Percentiles rank a stretch among this genome's conserved stretches.
phyloP scores from a whole-genome alignment of 2,113 vertebrate species.

The Paramormyrops kingsleyae region DNA sequence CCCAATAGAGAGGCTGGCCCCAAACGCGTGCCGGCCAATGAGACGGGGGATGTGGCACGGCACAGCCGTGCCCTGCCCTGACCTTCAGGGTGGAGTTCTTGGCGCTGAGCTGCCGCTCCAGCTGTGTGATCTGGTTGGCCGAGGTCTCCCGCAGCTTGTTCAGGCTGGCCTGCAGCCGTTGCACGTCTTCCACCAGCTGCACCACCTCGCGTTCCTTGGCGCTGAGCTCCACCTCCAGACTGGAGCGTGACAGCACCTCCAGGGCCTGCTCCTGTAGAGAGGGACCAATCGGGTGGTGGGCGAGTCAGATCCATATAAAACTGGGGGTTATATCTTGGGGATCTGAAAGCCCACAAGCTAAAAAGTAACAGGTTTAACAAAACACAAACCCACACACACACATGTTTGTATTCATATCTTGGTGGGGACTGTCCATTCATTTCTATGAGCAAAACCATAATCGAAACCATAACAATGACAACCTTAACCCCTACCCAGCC shows the following conservation, averaged over 20 bases:
- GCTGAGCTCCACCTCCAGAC: conserved; percentile 73
- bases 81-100: conserved; percentile 80
- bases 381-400: not conserved
- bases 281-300: conserved; percentile 1
- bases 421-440: too few species aligned
- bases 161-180: conserved; percentile 78
- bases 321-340: not conserved
- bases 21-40: not conserved
- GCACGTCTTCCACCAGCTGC: conserved; percentile 77
- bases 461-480: too few species aligned
- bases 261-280: conserved; percentile 68
- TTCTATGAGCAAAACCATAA: too few species aligned
- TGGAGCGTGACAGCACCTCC: conserved; percentile 72
- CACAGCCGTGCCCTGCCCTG: not conserved
- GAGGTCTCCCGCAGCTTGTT: conserved; percentile 75
- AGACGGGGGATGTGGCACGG: not conserved
- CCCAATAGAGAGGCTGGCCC: not conserved
- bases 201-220: conserved; percentile 76
- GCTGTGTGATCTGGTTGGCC: conserved; percentile 76
- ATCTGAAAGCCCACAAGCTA: not conserved
- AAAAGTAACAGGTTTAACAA: not conserved
- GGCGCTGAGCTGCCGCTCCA: conserved; percentile 77
- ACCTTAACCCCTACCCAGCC: too few species aligned
- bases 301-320: not conserved
- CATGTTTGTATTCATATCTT: not conserved